phyloP scores from a whole-genome alignment of 2,888 invertebrate species.

The Spilarctia lutea region DNA sequence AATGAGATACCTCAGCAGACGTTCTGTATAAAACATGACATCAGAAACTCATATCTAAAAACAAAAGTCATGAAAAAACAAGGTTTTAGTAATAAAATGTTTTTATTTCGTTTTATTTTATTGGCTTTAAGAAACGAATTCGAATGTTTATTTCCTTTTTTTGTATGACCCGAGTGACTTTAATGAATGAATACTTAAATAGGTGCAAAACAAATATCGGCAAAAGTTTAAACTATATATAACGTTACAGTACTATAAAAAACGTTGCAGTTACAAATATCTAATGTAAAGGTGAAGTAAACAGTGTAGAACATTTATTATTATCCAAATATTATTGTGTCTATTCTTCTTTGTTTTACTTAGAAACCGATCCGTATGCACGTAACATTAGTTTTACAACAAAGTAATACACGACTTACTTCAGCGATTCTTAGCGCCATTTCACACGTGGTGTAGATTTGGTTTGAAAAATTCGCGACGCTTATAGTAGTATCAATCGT shows the following conservation, averaged over 20 bases:
- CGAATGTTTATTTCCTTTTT: neutral
- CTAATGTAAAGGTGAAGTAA: neutral
- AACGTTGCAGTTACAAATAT: neutral
- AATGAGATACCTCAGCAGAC: neutral
- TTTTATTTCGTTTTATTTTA: constrained; percentile 4
- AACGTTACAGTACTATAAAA: neutral
- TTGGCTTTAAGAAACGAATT: constrained; percentile 9
- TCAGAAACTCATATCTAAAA: constrained; percentile 14
- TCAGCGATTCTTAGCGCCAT: constrained; percentile 54
- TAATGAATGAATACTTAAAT: neutral
- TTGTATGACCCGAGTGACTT: neutral
- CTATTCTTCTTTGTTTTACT: neutral
- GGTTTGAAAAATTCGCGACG: constrained; percentile 63
- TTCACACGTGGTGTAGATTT: constrained; percentile 50
- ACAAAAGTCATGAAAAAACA: constrained; percentile 9
- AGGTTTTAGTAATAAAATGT: constrained; percentile 10
- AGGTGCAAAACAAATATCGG: neutral
- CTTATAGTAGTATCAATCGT: constrained; percentile 27
- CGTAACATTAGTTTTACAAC: neutral
- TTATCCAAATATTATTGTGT: too few species aligned
- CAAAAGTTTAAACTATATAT: neutral
- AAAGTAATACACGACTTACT: neutral
- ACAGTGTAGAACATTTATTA: neutral
- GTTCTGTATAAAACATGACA: constrained; percentile 7
- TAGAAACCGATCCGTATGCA: neutral